These are phyloP conservation scores for Pitangus sulphuratus DNA, from an alignment of 2,797 vertebrate species.

Conservation along the genomic window DNA sequence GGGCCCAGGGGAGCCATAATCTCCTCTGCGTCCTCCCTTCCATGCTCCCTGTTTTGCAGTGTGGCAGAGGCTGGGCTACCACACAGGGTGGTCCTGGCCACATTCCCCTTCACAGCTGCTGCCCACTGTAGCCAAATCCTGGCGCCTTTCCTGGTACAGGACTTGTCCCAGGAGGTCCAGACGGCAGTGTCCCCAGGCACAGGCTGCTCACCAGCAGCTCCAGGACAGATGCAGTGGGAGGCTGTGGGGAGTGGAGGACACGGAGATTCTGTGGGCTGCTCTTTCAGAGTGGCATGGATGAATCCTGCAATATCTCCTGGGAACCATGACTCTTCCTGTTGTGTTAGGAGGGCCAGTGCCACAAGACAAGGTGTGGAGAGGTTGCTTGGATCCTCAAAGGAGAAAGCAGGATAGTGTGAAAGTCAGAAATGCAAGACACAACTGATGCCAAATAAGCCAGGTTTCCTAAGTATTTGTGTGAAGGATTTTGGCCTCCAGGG, in stretches of 20 bases:
- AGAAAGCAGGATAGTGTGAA: background rate
- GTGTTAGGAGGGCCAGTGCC: background rate
- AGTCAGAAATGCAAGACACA: background rate
- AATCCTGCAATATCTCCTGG: background rate
- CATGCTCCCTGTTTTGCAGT: background rate
- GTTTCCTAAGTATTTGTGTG: background rate
- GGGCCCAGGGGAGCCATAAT: background rate
- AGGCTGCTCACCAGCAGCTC: background rate
- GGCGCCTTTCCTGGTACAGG: background rate
- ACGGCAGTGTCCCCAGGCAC: background rate
- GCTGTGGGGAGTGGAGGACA: background rate
- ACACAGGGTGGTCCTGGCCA: constrained; percentile 2
- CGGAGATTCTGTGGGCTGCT: background rate
- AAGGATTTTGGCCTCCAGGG: background rate
- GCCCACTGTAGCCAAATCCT: background rate
- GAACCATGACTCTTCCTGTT: background rate
- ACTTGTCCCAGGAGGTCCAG: background rate
- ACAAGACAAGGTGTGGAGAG: background rate
- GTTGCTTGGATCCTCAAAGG: background rate
- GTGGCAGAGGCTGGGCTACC: background rate
- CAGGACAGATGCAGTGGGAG: background rate
- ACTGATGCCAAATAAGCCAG: background rate
- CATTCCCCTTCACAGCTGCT: accelerated
- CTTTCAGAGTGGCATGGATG: accelerated
- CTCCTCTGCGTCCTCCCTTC: background rate